A percentile compares a stretch with the other conserved stretches of the same genome.
phyloP scores from a whole-genome alignment of 37 sponge, comb jelly and placozoan genomes.

The Halisarca cf. caerulea region DNA sequence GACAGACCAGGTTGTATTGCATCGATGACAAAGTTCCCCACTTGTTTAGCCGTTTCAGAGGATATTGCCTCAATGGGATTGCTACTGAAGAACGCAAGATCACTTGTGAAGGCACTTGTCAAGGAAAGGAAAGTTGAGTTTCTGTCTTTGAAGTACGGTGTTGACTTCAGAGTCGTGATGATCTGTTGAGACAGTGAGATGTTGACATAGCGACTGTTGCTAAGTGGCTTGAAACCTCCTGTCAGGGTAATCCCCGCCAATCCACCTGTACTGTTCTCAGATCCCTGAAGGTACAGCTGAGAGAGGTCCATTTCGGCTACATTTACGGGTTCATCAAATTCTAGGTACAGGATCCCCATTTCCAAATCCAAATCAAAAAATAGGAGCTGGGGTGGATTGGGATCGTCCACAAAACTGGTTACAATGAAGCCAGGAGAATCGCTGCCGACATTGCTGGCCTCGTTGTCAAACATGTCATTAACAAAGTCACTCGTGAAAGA shows the following conservation, averaged over 20 bases:
- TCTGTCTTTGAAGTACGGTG: slow-evolving; percentile 54
- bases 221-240: slow-evolving; percentile 5
- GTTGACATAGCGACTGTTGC: slow-evolving; percentile 41
- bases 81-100: slow-evolving; percentile 59
- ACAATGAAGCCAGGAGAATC: slow-evolving; percentile 77
- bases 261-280: slow-evolving; percentile 32
- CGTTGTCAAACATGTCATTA: slow-evolving; percentile 72
- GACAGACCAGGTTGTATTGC: slow-evolving; percentile 60
- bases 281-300: slow-evolving; percentile 63
- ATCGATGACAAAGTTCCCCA: slow-evolving; percentile 67
- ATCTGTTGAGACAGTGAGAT: slow-evolving; percentile 36
- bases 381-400: slow-evolving; percentile 44
- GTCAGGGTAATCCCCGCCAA: slow-evolving; percentile 31
- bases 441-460: slow-evolving; percentile 27
- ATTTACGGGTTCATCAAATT: slow-evolving; percentile 84
- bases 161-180: slow-evolving; percentile 56
- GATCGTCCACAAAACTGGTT: slow-evolving; percentile 44
- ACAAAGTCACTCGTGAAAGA: slow-evolving; percentile 58
- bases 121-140: slow-evolving; percentile 76
- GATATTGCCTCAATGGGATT: slow-evolving; percentile 52
- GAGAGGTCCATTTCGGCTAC: slow-evolving; percentile 35
- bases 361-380: slow-evolving; percentile 75
- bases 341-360: slow-evolving; percentile 40
- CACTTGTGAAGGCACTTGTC: slow-evolving; percentile 37
- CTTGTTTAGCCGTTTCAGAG: slow-evolving; percentile 50